Base-by-base conservation (phyloP, 2,888 invertebrate species). In the Chymomyza fuscimana region DNA sequence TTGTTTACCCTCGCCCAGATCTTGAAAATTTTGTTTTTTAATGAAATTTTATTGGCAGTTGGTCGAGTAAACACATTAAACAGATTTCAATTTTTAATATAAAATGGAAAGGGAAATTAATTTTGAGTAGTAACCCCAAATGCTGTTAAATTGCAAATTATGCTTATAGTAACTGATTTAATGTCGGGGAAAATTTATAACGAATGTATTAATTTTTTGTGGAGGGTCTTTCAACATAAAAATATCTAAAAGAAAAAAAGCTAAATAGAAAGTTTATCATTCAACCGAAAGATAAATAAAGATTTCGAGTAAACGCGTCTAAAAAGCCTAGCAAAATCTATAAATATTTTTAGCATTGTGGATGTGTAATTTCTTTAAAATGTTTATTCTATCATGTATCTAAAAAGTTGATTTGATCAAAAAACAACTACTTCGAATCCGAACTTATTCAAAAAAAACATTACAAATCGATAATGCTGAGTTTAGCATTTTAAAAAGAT, bases 61-160 rank as follows among this genome's bases (percentile, higher is more conserved):
- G 78, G 78, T 73, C 81, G 78, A 75, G 74, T 61, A 76, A 73
- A 79, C 73, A 71, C 74, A 82, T 85, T 74, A 82, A 82, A 76
- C 76, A 63, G 85, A 75, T 82, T 85, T 86, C 50, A 67, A 74
- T 84, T 75, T 84, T 73, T 68, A 74, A 77, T 46, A 46, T 46
- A 12, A 10, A 46, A 46, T 46, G 40, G 40, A 46, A 46, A 12
- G 40, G 40, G 40, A 81, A 86, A 84, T 79, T 86, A 79, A 82
- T 84, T 82, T 82, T 67, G 73, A 84, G 77, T 70, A 56, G 78
- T 1, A 32, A 32, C 3, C 32, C 32, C 32, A 32, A 12, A 12
- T 46, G 40, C 40, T 46, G 40, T 46, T 46, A 46, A 46, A 46
- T 46, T 46, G 40, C 40, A 46, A 12, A 46, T 46, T 46, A 46